These are phyloP conservation scores for Trichonephila clavata DNA, from an alignment of 1,140 invertebrate genomes.

Conservation along the genomic window DNA sequence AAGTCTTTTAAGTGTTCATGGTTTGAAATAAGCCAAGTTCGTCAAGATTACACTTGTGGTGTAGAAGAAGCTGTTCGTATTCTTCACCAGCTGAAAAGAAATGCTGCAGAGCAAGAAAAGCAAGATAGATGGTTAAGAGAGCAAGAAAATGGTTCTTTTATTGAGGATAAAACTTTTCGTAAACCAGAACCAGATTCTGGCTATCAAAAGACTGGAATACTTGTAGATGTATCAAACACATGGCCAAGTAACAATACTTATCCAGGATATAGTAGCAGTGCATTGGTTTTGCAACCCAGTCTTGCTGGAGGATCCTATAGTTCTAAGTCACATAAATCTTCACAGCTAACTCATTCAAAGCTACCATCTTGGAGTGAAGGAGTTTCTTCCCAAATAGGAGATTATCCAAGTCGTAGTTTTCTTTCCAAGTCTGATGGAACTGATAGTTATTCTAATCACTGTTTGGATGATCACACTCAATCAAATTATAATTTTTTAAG, in stretches of 20 bases:
- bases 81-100: slow-evolving; percentile 75
- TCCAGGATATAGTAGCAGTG: slow-evolving; percentile 35
- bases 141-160: slow-evolving; percentile 59
- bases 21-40: slow-evolving; percentile 86
- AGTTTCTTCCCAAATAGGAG: slow-evolving; percentile 45
- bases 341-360: slow-evolving; percentile 50
- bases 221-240: slow-evolving; percentile 76
- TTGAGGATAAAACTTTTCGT: slow-evolving; percentile 40
- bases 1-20: slow-evolving; percentile 84
- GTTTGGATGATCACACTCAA: slow-evolving; percentile 64
- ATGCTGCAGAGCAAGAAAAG: slow-evolving; percentile 64
- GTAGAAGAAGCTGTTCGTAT: slow-evolving; percentile 80
- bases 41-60: slow-evolving; percentile 85
- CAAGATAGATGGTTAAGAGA: slow-evolving; percentile 66
- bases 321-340: slow-evolving; percentile 59
- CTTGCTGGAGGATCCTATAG: background rate
- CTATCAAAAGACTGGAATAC: slow-evolving; percentile 69
- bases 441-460: slow-evolving; percentile 51
- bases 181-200: slow-evolving; percentile 47
- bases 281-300: slow-evolving; percentile 36
- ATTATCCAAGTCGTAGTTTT: slow-evolving; percentile 42
- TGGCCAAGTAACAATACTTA: slow-evolving; percentile 68
- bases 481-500: slow-evolving; percentile 65
- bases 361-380: slow-evolving; percentile 75
- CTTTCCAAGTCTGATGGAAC: slow-evolving; percentile 63